Base-by-base conservation (phyloP, 1,140 invertebrate genomes). In the Diabrotica virgifera region DNA sequence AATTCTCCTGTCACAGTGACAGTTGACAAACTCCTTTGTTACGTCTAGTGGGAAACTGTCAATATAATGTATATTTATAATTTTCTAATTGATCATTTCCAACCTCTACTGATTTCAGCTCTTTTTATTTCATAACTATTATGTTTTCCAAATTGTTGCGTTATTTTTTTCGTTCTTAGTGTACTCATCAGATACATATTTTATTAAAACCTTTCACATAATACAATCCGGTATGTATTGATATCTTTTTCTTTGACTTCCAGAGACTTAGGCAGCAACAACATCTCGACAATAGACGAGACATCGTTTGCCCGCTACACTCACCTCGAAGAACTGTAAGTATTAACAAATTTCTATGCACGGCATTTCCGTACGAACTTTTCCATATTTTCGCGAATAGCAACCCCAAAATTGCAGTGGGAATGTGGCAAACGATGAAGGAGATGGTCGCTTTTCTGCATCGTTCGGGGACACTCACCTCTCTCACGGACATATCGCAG, bases 261-360 rank as follows among this genome's bases (percentile, higher is more conserved):
- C 73, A 77, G 76, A 52, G 76, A 77, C 50, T 63, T 77, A 58
- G 72, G 72, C 51, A 76, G 74, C 67, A 77, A 77, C 69, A 77
- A 77, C 57, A 76, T 77, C 24, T 75, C 74, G 7, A 36, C 37
- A 37, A 61, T 77, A 52, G 72, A 74, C 59, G 74, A 74, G 68
- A 72, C 66, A 36, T 77, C 76, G 10, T 66, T 77, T 51, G 58
- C 57, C 36, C 67, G 70, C 36, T 76, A 73, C 62, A 67, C 63
- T 37, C 72, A 38, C 80, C 80, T 67, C 79, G 84, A 76, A 70
- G 76, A 74, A 80, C 79, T 78, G 84, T 85, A 80, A 82, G 81
- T 77, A 69, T 24, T 24, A 24, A 24, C 24, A 24, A 24, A 24
- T 24, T 24, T 24, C 24, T 24, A 24, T 24, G 24, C 35, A 24